Evolutionary conservation across 1,140 invertebrate genomes (phyloP), one percentile per base, ranked within the genome.

Genomic region (Neotoxoptera formosana): DNA sequence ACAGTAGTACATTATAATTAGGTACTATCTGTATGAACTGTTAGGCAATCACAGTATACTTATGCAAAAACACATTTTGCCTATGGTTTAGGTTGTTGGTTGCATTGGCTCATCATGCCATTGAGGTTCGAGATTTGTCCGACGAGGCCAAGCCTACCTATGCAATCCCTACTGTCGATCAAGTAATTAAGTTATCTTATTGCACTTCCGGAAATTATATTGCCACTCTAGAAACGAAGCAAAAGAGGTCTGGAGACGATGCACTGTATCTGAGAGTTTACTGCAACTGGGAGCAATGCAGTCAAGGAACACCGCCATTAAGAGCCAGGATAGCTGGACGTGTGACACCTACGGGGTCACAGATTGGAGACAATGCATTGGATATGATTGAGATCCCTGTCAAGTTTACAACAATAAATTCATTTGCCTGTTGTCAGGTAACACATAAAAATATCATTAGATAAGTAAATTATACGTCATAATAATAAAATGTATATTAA

Each of bases 351-450:
- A 96, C 96, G 92, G 93, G 94, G 92, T 91, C 94, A 76, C 94
- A 94, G 48, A 94, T 94, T 81, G 93, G 94, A 92, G 94, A 94
- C 81, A 94, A 94, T 81, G 83, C 94, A 41, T 94, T 97, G 60
- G 97, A 97, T 94, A 97, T 97, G 96, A 96, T 97, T 93, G 97
- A 97, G 94, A 95, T 97, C 41, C 97, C 97, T 4, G 94, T 97
- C 0, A 96, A 95, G 94, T 96, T 94, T 86, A 51, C 93, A n/a
- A 94, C 56, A 84, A 96, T 96, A 0, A 95, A 96, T n/a, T 95
- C 95, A 76, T 96, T 97, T 48, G 96, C 96, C 21, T 96, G 96
- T 93, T 97, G 97, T 94, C 96, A 97, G 94, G 96, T 96, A 89
- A 89, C 30, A 14, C 48, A 89, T 21, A 25, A 30, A 34, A 53